Base-by-base conservation (phyloP, 1,140 invertebrate genomes). In the Sminthurinus signatus region DNA sequence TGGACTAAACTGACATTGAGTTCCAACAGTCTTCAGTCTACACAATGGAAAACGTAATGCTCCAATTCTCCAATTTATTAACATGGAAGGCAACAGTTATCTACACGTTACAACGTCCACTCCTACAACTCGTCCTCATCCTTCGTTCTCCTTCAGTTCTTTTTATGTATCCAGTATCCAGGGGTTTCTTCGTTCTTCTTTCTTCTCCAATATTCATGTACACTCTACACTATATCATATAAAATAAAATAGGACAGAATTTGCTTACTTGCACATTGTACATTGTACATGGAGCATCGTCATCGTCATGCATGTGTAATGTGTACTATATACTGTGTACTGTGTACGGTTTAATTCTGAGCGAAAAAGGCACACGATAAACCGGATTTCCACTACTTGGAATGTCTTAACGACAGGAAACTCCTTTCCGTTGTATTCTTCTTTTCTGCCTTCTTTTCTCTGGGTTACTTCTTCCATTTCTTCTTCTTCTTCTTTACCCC, bases 331-430 rank as follows among this genome's bases (percentile, higher is more conserved):
- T n/a, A n/a, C n/a, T n/a, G n/a, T n/a, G n/a, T n/a, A n/a, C n/a
- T n/a, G n/a, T n/a, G n/a, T 48, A 48, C 44, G 44, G 8, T 48
- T 48, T 19, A 48, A 48, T 48, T 25, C 23, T 8, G 8, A 25
- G 4, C 23, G 19, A 48, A 25, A 48, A 8, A 48, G n/a, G 17
- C 15, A 36, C 32, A 36, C 15, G 5, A 8, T 36, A 36, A 36
- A 65, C 62, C 50, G 67, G 67, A 68, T 68, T 68, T 68, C 67
- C 60, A 64, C 67, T n/a, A 64, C 59, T 57, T 43, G 50, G 58
- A 58, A 50, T 52, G 29, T 56, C 55, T 63, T 65, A 68, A 68
- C 57, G 67, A 65, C 66, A 68, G 67, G 62, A 64, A 64, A 39
- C 59, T 42, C 27, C 50, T 60, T 68, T 68, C 62, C 67, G 57